phyloP scores from a whole-genome alignment of 2,113 vertebrate species.

The Clarias magur region DNA sequence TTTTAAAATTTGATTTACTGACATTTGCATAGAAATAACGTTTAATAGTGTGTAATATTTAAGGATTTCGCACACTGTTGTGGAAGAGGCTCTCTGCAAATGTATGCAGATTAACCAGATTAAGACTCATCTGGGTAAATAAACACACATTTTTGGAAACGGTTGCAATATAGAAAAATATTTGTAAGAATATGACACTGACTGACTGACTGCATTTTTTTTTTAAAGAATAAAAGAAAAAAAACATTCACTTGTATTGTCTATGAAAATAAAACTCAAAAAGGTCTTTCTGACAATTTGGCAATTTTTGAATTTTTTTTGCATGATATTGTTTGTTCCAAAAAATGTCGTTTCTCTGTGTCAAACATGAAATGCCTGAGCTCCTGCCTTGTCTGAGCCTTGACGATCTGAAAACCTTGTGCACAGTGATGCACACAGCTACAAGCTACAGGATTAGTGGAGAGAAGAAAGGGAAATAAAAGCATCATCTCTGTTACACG shows the following conservation, averaged over 20 bases:
- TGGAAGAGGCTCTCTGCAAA: background rate
- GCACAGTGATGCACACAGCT: background rate
- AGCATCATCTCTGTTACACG: background rate
- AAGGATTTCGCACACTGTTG: background rate
- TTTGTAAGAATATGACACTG: background rate
- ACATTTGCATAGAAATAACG: background rate
- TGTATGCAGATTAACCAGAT: background rate
- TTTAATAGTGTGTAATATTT: background rate
- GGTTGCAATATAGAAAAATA: background rate
- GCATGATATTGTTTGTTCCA: background rate
- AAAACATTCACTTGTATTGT: background rate
- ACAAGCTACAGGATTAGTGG: background rate
- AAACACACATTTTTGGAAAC: background rate
- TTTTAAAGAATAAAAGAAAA: background rate
- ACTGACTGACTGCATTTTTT: background rate
- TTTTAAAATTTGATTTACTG: no score
- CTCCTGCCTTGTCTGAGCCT: background rate
- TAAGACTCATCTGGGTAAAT: background rate
- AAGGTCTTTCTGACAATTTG: background rate
- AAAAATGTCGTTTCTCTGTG: background rate
- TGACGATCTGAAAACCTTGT: background rate
- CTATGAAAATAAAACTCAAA: background rate
- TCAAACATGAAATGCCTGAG: background rate
- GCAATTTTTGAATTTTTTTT: background rate
- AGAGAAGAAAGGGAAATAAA: background rate